Percentiles rank a stretch among this genome's conserved stretches.
These are phyloP conservation scores for Chloroceryle inda DNA, from an alignment of 2,797 vertebrate species.

Conservation along the genomic window DNA sequence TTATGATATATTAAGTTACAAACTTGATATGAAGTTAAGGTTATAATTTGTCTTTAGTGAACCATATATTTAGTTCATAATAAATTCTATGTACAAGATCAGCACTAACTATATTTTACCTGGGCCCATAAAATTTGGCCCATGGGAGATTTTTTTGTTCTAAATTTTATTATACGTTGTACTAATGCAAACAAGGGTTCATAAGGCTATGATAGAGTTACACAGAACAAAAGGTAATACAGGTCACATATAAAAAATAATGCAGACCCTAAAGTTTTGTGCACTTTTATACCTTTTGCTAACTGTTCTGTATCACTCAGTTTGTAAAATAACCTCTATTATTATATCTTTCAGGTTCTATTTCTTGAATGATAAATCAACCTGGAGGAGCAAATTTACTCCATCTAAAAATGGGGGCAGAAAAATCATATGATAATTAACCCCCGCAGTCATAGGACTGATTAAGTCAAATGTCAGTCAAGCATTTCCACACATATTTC, in stretches of 20 bases:
- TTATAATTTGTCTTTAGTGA: not conserved
- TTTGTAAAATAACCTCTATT: not conserved
- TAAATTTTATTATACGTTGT: not conserved
- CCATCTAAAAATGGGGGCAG: constrained; percentile 18
- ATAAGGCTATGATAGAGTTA: not conserved
- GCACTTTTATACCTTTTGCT: not conserved
- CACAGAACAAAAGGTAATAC: constrained; percentile 13
- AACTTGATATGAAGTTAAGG: not conserved
- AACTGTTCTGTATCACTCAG: not conserved
- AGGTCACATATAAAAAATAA: not conserved
- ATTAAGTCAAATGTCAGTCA: constrained; percentile 41
- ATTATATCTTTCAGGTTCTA: not conserved
- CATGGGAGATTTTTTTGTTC: not conserved
- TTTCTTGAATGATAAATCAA: constrained; percentile 29
- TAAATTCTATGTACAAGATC: not conserved
- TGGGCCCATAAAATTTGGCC: not conserved
- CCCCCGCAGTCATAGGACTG: constrained; percentile 28
- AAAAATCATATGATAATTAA: constrained; percentile 37
- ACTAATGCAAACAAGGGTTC: not conserved
- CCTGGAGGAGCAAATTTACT: constrained; percentile 15
- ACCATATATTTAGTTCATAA: not conserved
- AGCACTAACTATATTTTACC: not conserved
- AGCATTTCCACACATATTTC: constrained; percentile 9
- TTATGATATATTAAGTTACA: not conserved
- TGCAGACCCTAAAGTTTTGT: not conserved